A percentile compares a stretch with the other conserved stretches of the same genome.
Evolutionary conservation across 2,797 vertebrate species (phyloP).

Genomic region (Epinephelus coioides): DNA sequence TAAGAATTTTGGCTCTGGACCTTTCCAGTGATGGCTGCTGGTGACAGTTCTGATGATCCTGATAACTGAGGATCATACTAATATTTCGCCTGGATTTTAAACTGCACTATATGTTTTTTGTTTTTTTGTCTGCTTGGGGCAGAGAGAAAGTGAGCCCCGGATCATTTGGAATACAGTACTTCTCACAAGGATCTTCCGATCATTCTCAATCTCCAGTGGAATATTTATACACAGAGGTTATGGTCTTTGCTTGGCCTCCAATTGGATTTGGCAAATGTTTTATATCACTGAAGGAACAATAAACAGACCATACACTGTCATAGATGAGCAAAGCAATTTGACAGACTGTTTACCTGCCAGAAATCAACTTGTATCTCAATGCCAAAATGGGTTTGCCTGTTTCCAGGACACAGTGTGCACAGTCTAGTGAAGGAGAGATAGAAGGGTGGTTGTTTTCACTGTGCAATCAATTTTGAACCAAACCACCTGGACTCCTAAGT

Average conservation of each 20-base stretch:
- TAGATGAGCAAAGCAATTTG: constrained; percentile 33
- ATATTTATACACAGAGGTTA: constrained; percentile 22
- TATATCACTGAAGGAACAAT: constrained; percentile 43
- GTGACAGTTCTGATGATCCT: constrained; percentile 6
- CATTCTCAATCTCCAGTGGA: constrained; percentile 26
- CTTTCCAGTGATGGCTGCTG: constrained; percentile 76
- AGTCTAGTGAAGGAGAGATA: constrained; percentile 1
- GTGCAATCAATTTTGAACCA: constrained; percentile 70
- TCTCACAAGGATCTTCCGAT: constrained; percentile 51
- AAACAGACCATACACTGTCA: constrained; percentile 41
- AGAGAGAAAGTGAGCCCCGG: constrained; percentile 16
- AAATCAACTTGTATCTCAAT: constrained; percentile 39
- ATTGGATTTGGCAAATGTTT: constrained; percentile 39
- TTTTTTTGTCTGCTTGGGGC: constrained; percentile 8
- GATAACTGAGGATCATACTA: background rate
- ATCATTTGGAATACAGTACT: constrained; percentile 34
- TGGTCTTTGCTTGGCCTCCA: constrained; percentile 14
- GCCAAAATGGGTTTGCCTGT: constrained; percentile 38
- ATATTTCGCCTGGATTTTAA: constrained; percentile 41
- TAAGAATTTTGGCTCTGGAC: constrained; percentile 80
- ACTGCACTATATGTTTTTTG: constrained; percentile 22
- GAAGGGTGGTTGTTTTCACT: constrained; percentile 62
- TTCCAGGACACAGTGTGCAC: constrained; percentile 42
- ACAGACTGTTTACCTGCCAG: constrained; percentile 40
- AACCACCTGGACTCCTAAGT: constrained; percentile 61